Base-by-base conservation (phyloP, 2,113 vertebrate species). In the Coptodon rendalli region DNA sequence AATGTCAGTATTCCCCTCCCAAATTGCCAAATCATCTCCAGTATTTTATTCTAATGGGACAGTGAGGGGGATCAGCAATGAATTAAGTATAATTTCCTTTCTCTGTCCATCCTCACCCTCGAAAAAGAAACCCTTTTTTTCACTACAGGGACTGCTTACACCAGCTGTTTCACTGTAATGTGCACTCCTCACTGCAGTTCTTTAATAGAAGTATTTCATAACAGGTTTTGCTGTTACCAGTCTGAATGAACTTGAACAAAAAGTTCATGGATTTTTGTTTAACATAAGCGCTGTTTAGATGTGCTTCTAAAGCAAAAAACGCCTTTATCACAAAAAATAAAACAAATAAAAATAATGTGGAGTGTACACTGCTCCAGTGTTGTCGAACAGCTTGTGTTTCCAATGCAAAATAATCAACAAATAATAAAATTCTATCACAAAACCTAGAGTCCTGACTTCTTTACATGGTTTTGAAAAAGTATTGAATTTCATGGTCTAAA, bases 21-120 rank as follows among this genome's bases (percentile, higher is more conserved):
- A 82, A 76, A 48, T 50, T 50, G 53, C 52, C 14, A 87, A 76
- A 48, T 50, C 54, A 36, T 88, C 89, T 83, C 80, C 73, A 79
- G 81, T 85, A 85, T 89, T 89, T 86, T 63, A 16, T 87, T 61
- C 87, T 83, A 81, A 92, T 66, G 85, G 86, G 86, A 87, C 83
- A 53, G 61, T 82, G 24, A 43, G 57, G 53, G 80, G 38, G 22
- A 86, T 89, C 83, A 82, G 80, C 61, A 14, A 63, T 83, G 56
- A 87, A 81, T 91, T 80, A 91, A 83, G 71, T 79, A 78, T 40
- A 71, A 82, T 86, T 91, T 91, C 88, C 82, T 90, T 66, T 80
- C 76, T 86, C 50, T 5, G 80, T 83, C 24, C 73, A 89, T 94
- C 83, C 52, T 91, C 73, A 9, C 86, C 31, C 14, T 3, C 43